These are phyloP conservation scores for Plemyria rubiginata DNA, from an alignment of 2,888 invertebrate species.

Conservation along the genomic window DNA sequence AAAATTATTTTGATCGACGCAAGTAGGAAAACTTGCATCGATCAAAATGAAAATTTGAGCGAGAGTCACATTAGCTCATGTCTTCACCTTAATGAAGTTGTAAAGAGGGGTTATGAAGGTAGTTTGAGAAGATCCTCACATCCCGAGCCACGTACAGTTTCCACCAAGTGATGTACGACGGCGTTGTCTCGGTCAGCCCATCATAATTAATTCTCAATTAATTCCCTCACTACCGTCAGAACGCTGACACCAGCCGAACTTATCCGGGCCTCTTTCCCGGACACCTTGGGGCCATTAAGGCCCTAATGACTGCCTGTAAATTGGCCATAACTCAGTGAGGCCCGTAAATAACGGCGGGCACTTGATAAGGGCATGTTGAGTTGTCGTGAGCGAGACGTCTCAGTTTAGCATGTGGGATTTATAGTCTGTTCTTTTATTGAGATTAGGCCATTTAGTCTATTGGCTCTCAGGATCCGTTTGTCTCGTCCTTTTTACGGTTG, in stretches of 20 bases:
- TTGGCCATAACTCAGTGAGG: slow-evolving; percentile 82
- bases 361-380: slow-evolving; percentile 82
- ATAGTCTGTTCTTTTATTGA: slow-evolving; percentile 53
- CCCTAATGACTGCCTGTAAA: slow-evolving; percentile 84
- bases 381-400: slow-evolving; percentile 74
- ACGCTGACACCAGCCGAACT: slow-evolving; percentile 71
- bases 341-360: slow-evolving; percentile 78
- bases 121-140: too few species aligned
- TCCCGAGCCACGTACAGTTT: neutral
- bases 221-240: slow-evolving; percentile 38
- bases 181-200: slow-evolving; percentile 21
- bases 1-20: too few species aligned
- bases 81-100: too few species aligned
- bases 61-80: too few species aligned
- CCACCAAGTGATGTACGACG: slow-evolving; percentile 3
- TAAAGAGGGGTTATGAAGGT: too few species aligned
- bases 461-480: slow-evolving; percentile 21
- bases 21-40: too few species aligned
- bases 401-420: slow-evolving; percentile 78
- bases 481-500: slow-evolving; percentile 19
- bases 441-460: slow-evolving; percentile 30
- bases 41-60: too few species aligned
- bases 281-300: slow-evolving; percentile 83
- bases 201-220: slow-evolving; percentile 32
- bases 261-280: slow-evolving; percentile 76